These are phyloP conservation scores for Orchestes rusci DNA, from an alignment of 2,888 invertebrate species.

Conservation along the genomic window DNA sequence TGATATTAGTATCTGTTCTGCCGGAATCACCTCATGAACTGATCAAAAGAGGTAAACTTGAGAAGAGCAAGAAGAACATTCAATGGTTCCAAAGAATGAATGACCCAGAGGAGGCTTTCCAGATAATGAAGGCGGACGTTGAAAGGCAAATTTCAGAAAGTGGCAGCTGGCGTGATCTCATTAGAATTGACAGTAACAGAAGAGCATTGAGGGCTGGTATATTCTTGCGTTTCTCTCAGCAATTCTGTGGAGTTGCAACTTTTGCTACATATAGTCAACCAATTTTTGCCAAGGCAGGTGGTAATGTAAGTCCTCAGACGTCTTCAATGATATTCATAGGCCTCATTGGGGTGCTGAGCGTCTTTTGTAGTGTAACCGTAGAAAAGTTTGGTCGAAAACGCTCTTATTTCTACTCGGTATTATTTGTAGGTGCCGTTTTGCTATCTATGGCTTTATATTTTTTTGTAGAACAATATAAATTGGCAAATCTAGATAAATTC, in stretches of 20 bases:
- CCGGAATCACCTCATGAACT: constrained; percentile 48
- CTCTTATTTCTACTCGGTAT: constrained; percentile 31
- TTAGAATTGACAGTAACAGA: constrained; percentile 32
- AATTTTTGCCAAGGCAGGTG: constrained; percentile 37
- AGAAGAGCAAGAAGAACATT: constrained; percentile 30
- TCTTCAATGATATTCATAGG: constrained; percentile 34
- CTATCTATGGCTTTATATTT: constrained; percentile 32
- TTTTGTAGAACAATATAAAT: constrained; percentile 26
- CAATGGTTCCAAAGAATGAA: constrained; percentile 28
- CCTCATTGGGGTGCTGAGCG: constrained; percentile 21
- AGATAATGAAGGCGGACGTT: constrained; percentile 30
- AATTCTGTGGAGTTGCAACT: constrained; percentile 32
- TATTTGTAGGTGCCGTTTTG: constrained; percentile 30
- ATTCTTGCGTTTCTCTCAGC: constrained; percentile 34
- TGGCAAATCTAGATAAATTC: constrained; percentile 24
- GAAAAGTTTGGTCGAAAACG: constrained; percentile 33
- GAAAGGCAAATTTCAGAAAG: constrained; percentile 35
- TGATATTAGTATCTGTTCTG: constrained; percentile 38
- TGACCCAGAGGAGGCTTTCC: constrained; percentile 31
- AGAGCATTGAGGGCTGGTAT: constrained; percentile 33
- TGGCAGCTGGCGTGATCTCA: constrained; percentile 35
- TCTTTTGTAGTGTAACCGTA: constrained; percentile 28
- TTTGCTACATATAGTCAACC: constrained; percentile 34
- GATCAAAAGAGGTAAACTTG: constrained; percentile 29
- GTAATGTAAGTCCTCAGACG: constrained; percentile 31